Evolutionary conservation across 2,113 vertebrate genomes (phyloP).

Genomic region (Pitta sordida): DNA sequence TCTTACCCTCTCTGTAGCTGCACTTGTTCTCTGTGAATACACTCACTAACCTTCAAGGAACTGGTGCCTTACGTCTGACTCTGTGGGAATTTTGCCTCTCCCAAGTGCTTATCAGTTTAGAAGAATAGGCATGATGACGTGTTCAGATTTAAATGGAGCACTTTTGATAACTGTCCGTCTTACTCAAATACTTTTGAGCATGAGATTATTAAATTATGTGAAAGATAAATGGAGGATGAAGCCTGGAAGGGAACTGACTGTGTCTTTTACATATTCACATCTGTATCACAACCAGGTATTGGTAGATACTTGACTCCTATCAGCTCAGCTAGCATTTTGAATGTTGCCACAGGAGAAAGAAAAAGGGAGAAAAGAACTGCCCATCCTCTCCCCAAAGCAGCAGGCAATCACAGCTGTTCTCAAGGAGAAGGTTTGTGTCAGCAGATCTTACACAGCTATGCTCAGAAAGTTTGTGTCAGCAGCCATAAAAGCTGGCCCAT

Average conservation of each 20-base stretch:
- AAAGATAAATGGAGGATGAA: slow-evolving; percentile 5
- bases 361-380: background rate
- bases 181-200: background rate
- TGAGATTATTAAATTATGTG: background rate
- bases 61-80: background rate
- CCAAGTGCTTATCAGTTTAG: background rate
- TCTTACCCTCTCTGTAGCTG: background rate
- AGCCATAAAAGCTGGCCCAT: slow-evolving; percentile 38
- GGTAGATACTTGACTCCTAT: background rate
- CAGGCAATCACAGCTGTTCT: slow-evolving; percentile 50
- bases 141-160: background rate
- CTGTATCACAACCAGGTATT: background rate
- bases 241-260: background rate
- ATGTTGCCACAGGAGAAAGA: background rate
- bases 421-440: slow-evolving; percentile 63
- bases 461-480: slow-evolving; percentile 66
- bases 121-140: background rate
- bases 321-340: background rate
- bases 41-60: background rate
- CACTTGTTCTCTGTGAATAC: background rate
- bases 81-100: background rate
- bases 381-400: background rate
- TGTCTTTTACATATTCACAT: background rate
- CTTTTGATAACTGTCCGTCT: background rate
- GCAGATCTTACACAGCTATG: slow-evolving; percentile 28